Conservation (phyloP, 2,888 invertebrate genomes). For the Ophion ventricosus region DNA sequence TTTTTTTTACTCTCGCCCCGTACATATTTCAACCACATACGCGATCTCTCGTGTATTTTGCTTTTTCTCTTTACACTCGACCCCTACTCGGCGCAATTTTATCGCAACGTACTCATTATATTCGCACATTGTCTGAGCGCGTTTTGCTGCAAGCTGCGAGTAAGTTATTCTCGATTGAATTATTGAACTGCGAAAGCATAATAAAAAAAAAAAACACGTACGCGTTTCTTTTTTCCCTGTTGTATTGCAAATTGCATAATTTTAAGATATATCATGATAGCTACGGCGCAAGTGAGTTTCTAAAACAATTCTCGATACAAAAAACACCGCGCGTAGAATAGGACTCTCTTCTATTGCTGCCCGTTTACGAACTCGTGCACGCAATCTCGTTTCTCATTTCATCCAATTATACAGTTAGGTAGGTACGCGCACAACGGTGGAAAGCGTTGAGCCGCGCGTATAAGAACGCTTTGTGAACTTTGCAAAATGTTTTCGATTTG, state of each 20-base stretch:
- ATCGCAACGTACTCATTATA: conserved; percentile 5
- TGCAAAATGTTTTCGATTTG: neutral
- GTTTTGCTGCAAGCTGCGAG: neutral
- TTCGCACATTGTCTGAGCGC: neutral
- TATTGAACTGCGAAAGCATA: conserved; percentile 13
- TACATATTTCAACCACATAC: conserved; percentile 9
- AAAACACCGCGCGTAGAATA: neutral
- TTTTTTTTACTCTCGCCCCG: neutral
- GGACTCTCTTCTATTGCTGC: neutral
- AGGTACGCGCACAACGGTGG: neutral
- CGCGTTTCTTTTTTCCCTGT: neutral
- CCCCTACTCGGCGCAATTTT: neutral
- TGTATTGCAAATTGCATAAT: conserved; percentile 5
- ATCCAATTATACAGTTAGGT: neutral
- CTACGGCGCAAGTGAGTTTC: neutral
- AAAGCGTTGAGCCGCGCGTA: neutral
- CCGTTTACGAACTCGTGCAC: neutral
- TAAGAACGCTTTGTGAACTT: neutral
- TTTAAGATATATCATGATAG: neutral
- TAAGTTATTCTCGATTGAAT: conserved; percentile 16
- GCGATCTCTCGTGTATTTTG: neutral
- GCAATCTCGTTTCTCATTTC: neutral
- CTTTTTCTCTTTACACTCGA: conserved; percentile 1
- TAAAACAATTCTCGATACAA: conserved; percentile 6
- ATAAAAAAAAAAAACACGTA: conserved; percentile 9